phyloP scores from a whole-genome alignment of 35 echinoderm and acorn worm genomes.

The Heliocidaris erythrogramma region DNA sequence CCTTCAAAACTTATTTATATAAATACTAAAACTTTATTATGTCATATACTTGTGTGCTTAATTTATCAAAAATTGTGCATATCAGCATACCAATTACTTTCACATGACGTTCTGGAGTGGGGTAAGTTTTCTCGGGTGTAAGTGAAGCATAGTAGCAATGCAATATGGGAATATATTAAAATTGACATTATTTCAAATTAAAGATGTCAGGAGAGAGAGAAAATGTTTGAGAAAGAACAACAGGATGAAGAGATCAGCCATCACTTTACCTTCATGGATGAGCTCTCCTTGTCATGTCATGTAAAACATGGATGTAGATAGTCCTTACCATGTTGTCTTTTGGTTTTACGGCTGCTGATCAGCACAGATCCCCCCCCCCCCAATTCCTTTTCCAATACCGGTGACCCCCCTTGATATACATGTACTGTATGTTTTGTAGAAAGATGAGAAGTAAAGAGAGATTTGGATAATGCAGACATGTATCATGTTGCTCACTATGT shows the following conservation, averaged over 20 bases:
- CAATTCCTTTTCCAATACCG: too few relatives aligned
- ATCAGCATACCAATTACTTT: background rate
- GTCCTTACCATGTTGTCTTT: background rate
- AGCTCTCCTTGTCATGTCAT: background rate
- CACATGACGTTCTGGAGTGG: background rate
- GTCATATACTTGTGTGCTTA: background rate
- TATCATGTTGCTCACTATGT: too few relatives aligned
- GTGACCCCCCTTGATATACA: too few relatives aligned
- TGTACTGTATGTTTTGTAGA: too few relatives aligned
- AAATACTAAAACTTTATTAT: background rate
- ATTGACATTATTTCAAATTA: background rate
- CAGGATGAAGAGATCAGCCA: background rate
- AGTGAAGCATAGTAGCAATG: background rate
- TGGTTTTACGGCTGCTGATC: background rate
- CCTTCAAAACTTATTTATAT: background rate
- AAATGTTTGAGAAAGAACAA: background rate
- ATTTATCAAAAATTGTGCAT: background rate
- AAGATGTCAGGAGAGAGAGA: background rate
- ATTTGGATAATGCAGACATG: too few relatives aligned
- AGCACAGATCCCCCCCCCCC: background rate
- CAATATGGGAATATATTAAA: background rate
- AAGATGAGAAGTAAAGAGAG: too few relatives aligned
- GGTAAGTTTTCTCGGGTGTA: background rate
- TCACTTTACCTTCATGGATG: background rate
- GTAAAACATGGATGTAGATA: background rate